Evolutionary conservation across 2,888 invertebrate genomes (phyloP), one percentile per base, ranked within the genome.

Genomic region (Miltochrista miniata): DNA sequence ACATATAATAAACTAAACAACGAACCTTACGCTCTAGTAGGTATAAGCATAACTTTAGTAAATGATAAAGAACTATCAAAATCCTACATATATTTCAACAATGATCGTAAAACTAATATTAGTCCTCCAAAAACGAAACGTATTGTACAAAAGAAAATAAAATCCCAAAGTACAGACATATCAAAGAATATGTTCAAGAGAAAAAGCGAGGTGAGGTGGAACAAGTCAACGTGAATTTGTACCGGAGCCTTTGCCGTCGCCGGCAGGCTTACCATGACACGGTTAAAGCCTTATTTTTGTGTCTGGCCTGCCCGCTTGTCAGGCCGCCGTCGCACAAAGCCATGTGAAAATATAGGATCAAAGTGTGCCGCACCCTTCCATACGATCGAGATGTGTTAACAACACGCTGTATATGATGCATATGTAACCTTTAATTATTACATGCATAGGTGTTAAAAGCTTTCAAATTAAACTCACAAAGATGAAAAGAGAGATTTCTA

Each of bases 221-320:
- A 79, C 79, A 84, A 87, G 88, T 88, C 86, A 86, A 86, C 83
- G 78, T 72, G 86, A 88, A 88, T 90, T 89, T 85, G 89, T 87
- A 83, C 76, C 82, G 81, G 77, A 84, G 87, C 88, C 90, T 90
- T 90, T 90, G 89, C 87, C 86, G 90, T 90, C 90, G 87, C 76
- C 84, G 78, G 85, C 90, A 90, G 89, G 90, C 89, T 91, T 90
- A 90, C 87, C 79, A 79, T 90, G 90, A 90, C 90, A 89, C 79
- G 88, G 86, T 86, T 85, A 90, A 90, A 89, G 90, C 90, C 88
- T 89, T 89, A 90, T 90, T 90, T 91, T 90, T 90, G 89, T 84
- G 88, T 89, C 84, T 85, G 87, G 83, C 86, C 85, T 81, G 85
- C 81, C 81, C 86, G 89, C 88, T 86, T 90, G 90, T 90, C 90